Percentiles rank a stretch among this genome's conserved stretches.
Evolutionary conservation across 2,797 vertebrate species (phyloP).

Genomic region (Florisuga fusca): DNA sequence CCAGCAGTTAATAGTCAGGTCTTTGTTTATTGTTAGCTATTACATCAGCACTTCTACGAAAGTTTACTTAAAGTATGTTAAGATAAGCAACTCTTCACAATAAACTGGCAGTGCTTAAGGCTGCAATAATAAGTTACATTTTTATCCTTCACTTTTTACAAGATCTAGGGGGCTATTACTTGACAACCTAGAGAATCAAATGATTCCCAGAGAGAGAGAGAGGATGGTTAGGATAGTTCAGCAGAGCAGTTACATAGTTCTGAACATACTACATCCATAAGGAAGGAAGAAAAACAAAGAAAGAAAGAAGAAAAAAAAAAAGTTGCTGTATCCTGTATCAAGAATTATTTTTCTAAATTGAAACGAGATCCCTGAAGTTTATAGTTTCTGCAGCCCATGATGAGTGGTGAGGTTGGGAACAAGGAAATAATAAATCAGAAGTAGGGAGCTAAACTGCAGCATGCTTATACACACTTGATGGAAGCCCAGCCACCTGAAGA

Average conservation of each 20-base stretch:
- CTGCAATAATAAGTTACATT: neutral
- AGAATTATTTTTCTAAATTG: neutral
- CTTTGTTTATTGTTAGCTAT: constrained; percentile 8
- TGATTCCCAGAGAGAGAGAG: neutral
- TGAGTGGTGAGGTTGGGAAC: neutral
- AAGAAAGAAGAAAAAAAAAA: no score
- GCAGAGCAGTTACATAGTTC: neutral
- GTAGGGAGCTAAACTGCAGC: neutral
- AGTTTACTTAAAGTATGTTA: neutral
- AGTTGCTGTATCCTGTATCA: neutral
- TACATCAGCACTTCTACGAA: neutral
- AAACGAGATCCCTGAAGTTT: neutral
- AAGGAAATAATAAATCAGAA: neutral
- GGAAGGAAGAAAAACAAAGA: no score
- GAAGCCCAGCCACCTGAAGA: neutral
- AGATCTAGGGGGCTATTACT: neutral
- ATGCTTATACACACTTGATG: neutral
- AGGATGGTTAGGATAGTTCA: neutral
- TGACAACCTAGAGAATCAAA: neutral
- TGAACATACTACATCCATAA: neutral
- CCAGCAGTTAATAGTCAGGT: neutral
- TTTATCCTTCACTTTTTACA: neutral
- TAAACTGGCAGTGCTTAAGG: neutral
- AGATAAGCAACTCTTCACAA: constrained; percentile 3
- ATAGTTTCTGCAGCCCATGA: neutral